Conservation (phyloP, 2,888 invertebrate species). For the Catonia carolina region DNA sequence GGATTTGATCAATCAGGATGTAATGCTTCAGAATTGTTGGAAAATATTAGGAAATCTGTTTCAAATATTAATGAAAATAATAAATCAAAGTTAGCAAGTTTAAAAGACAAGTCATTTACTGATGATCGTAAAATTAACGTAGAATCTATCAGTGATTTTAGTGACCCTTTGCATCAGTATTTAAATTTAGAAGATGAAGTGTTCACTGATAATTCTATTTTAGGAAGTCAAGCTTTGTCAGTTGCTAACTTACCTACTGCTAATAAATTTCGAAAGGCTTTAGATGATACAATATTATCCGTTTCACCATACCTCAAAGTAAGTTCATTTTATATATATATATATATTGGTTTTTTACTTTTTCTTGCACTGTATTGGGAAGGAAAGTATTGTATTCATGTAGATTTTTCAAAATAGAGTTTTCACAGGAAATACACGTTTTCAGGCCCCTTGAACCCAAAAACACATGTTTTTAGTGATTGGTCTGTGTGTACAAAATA, state of each 20-base stretch:
- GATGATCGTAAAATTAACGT: conserved; percentile 39
- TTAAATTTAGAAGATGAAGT: conserved; percentile 43
- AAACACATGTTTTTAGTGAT: too few relatives aligned
- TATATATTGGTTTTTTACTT: too few relatives aligned
- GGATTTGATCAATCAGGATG: neutral
- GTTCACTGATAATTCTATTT: conserved; percentile 41
- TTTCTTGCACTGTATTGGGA: too few relatives aligned
- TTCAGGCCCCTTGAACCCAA: too few relatives aligned
- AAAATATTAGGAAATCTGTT: neutral
- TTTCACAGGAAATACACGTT: too few relatives aligned
- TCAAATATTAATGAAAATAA: neutral
- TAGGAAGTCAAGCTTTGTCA: conserved; percentile 41
- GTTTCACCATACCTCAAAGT: conserved; percentile 76
- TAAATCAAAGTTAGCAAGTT: too few relatives aligned
- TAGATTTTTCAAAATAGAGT: too few relatives aligned
- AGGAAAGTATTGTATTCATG: too few relatives aligned
- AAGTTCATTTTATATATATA: conserved; percentile 4
- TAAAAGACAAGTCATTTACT: conserved; percentile 28
- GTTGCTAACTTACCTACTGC: conserved; percentile 55
- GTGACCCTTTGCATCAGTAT: conserved; percentile 69
- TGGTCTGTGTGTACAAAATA: too few relatives aligned
- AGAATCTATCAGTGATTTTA: conserved; percentile 65
- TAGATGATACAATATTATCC: conserved; percentile 67
- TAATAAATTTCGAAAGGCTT: conserved; percentile 65
- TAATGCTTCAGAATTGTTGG: neutral